Evolutionary conservation across 92 coral and sea anemone genomes (phyloP), one percentile per base, ranked within the genome.

Genomic region (Siderastrea siderea): DNA sequence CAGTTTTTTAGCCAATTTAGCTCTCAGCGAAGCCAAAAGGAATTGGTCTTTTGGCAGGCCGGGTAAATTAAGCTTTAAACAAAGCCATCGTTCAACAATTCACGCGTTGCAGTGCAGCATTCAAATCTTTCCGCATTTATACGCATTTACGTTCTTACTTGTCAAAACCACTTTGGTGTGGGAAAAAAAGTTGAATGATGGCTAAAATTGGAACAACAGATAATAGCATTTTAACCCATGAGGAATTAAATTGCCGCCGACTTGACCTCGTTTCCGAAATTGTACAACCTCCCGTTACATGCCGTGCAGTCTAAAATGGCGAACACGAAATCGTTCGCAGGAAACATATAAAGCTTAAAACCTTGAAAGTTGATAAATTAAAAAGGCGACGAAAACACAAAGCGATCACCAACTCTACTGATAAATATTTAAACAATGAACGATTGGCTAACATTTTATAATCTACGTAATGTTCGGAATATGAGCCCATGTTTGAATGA

Each of bases 211-310:
- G 50, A 65, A 44, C 84, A 65, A 4, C 13, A 45, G 68, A 69
- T 26, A 82, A 69, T 81, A 45, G 13, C 43, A 55, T 53, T 73
- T 81, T 47, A 68, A 61, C 68, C 58, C 57, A 11, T 5, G 47
- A 16, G 68, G 77, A 80, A 80, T 67, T 68, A 9, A 81, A 81
- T 68, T 71, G 17, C 47, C 75, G 8, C 38, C 64, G 14, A 12
- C 6, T 67, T 79, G 75, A 80, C 66, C 85, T 53, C 85, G 61
- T 68, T 80, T 80, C 52, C 85, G 64, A 80, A 63, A 80, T n/a
- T 62, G 84, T 67, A 68, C 84, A 80, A 68, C 4, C 38, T 53
- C 84, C 3, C 5, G 65, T 54, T 66, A 67, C 49, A 64, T 55
- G 80, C 26, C 47, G 54, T 3, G 54, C 13, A 26, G 38, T 26